Conservation (phyloP, 2,113 vertebrate genomes). For the Collichthys lucidus region DNA sequence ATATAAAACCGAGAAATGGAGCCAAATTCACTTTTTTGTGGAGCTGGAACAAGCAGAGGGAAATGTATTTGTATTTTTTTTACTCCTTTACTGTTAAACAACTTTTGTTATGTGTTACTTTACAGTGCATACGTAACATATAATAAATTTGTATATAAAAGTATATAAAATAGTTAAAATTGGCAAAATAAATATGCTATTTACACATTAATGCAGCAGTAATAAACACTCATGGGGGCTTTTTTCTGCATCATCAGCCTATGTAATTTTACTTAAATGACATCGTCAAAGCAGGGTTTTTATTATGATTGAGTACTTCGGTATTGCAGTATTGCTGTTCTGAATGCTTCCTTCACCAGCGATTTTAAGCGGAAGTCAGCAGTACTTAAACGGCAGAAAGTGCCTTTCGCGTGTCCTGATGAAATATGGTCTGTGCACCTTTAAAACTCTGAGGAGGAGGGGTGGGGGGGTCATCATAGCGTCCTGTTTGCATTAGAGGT, state of each 20-base stretch:
- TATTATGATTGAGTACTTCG: neutral
- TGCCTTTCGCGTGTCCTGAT: conserved; percentile 27
- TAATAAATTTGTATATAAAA: neutral
- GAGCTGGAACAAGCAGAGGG: no score
- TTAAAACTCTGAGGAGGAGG: conserved; percentile 36
- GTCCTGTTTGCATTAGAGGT: conserved; percentile 68
- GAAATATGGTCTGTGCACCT: conserved; percentile 49
- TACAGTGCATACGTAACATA: neutral
- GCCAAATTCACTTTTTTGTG: neutral
- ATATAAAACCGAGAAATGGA: neutral
- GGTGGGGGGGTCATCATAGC: conserved; percentile 18
- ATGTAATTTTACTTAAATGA: neutral
- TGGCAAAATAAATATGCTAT: neutral
- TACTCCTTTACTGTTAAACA: neutral
- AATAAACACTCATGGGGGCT: neutral
- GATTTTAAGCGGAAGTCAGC: conserved; percentile 11
- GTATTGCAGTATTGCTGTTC: neutral
- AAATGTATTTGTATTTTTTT: neutral
- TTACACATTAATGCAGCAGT: neutral
- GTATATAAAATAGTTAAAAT: neutral
- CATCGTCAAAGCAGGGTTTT: neutral
- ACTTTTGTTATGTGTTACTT: neutral
- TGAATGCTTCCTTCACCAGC: neutral
- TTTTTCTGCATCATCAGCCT: neutral
- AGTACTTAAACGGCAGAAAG: neutral